phyloP scores from a whole-genome alignment of 2,888 invertebrate species.

The Baccha elongata region DNA sequence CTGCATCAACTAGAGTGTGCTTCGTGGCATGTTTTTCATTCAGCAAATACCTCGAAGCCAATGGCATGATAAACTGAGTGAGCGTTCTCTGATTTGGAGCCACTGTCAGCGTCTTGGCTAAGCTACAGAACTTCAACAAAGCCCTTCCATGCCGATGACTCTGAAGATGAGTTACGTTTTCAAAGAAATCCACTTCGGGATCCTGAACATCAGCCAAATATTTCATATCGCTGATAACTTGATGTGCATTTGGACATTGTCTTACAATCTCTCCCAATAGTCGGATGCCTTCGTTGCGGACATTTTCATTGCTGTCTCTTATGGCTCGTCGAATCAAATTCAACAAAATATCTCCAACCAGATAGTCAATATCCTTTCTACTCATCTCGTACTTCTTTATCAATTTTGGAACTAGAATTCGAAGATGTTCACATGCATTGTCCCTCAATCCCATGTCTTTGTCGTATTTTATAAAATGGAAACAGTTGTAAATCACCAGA shows the following conservation, averaged over 20 bases:
- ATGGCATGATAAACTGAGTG: conserved; percentile 92
- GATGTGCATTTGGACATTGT: conserved; percentile 88
- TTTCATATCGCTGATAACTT: conserved; percentile 88
- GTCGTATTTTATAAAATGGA: conserved; percentile 89
- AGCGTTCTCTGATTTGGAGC: conserved; percentile 88
- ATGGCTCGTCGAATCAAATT: conserved; percentile 87
- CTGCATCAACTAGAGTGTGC: conserved; percentile 91
- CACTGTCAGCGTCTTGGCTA: conserved; percentile 85
- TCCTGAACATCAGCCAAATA: conserved; percentile 87
- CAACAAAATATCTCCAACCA: conserved; percentile 89
- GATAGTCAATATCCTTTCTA: conserved; percentile 85
- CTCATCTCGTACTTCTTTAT: conserved; percentile 84
- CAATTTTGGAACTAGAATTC: conserved; percentile 86
- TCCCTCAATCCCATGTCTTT: conserved; percentile 93
- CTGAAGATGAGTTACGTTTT: conserved; percentile 95
- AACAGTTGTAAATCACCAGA: conserved; percentile 91
- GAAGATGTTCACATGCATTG: conserved; percentile 89
- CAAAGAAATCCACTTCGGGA: conserved; percentile 95
- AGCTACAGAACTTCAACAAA: conserved; percentile 88
- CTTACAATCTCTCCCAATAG: conserved; percentile 90
- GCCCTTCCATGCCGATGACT: conserved; percentile 93
- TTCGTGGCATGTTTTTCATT: conserved; percentile 89
- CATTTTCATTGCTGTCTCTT: conserved; percentile 87
- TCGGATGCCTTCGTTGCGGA: conserved; percentile 90
- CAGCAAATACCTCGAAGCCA: conserved; percentile 91